Base-by-base conservation (phyloP, 2,888 invertebrate genomes). In the Altica lythri region DNA sequence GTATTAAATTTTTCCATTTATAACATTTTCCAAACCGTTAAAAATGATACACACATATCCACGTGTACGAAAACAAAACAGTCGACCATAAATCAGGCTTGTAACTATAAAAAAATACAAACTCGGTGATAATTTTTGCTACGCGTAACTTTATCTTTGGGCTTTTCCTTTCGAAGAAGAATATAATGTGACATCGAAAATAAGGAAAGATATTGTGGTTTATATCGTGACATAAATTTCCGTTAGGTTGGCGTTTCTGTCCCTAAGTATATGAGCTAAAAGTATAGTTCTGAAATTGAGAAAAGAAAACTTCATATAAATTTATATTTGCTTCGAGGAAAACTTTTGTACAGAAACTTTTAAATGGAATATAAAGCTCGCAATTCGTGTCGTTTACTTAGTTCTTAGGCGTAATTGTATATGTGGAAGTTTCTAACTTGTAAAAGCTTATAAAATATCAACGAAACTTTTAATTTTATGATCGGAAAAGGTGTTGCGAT, bases 211-310 rank as follows among this genome's bases (percentile, higher is more conserved):
- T 45, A 52, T 46, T 48, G 45, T 38, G 48, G 51, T 60, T 57
- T 60, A 57, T 55, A 53, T 55, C 53, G 42, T 34, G 47, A 45
- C 57, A 55, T 60, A 60, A 57, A 57, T 60, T 55, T 47, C 42
- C 27, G 55, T 60, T 60, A 55, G 55, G 55, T 35, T 53, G 52
- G 51, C 51, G 27, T 51, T 30, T 17, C 29, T 19, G 35, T 51
- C 32, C 35, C 45, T 48, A 54, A 49, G 44, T 54, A 51, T 48
- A 54, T 53, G 52, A 45, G 53, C 46, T 45, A 53, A 47, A 45
- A 44, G n/a, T 47, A 14, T 47, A 52, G 44, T 52, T 54, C 35
- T n/a, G 12, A 17, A 43, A 53, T 45, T 48, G 48, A 27, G 47
- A 12, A 34, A 16, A 53, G 27, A 29, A 29, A 48, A 48, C 38